phyloP scores from a whole-genome alignment of 2,888 invertebrate species.

The Odontomyia ornata region DNA sequence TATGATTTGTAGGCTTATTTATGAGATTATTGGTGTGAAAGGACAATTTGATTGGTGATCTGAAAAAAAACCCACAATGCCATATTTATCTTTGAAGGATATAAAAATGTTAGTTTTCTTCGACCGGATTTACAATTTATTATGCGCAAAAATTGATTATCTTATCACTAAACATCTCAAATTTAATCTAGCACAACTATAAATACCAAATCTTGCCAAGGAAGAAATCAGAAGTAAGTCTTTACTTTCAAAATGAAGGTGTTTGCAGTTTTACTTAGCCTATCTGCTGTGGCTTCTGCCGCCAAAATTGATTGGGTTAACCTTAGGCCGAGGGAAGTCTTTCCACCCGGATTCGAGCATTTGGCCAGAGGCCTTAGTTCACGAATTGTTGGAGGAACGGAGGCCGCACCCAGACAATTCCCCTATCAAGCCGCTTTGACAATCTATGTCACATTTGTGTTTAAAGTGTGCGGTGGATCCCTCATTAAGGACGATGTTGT shows the following conservation, averaged over 20 bases:
- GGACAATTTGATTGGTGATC: too few species aligned
- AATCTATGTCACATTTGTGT: not conserved
- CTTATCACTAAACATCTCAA: too few species aligned
- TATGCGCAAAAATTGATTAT: too few species aligned
- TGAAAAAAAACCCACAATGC: too few species aligned
- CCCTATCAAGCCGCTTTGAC: slow-evolving; percentile 36
- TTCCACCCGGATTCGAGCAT: not conserved
- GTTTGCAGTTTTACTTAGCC: slow-evolving; percentile 2
- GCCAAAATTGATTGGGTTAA: slow-evolving; percentile 9
- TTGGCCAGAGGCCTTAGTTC: not conserved
- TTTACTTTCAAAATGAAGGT: not conserved
- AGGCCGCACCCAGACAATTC: slow-evolving; percentile 1
- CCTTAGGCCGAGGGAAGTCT: not conserved
- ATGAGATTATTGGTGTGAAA: too few species aligned
- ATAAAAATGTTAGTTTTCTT: too few species aligned
- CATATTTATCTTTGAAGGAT: too few species aligned
- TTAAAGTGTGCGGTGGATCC: slow-evolving; percentile 34
- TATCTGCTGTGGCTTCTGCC: not conserved
- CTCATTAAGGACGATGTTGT: slow-evolving; percentile 2
- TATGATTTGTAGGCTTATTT: too few species aligned
- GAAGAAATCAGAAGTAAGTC: not conserved
- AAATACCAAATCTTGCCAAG: not conserved
- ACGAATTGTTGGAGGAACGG: slow-evolving; percentile 29
- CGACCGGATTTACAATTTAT: too few species aligned
- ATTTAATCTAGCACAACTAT: not conserved